Conservation (phyloP, 2,797 vertebrate species). For the Anguilla megastoma region DNA sequence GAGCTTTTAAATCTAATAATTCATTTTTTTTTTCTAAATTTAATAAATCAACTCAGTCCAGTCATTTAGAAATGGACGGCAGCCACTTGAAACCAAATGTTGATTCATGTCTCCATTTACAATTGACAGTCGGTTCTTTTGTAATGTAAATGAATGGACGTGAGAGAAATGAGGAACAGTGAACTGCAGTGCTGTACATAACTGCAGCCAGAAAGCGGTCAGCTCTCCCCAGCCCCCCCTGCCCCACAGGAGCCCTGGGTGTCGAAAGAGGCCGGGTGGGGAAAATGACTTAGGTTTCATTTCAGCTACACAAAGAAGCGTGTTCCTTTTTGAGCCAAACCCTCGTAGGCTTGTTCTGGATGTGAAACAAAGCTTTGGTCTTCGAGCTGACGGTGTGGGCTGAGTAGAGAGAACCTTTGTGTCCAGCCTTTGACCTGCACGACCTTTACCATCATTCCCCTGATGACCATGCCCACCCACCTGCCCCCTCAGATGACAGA, state of each 20-base stretch:
- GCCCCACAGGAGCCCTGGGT: neutral
- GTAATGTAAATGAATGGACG: neutral
- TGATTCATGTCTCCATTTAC: neutral
- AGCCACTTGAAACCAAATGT: slow-evolving; percentile 13
- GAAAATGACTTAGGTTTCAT: neutral
- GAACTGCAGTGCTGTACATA: neutral
- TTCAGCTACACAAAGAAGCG: too few species aligned
- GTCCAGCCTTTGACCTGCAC: neutral
- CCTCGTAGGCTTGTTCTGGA: neutral
- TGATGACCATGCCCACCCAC: neutral
- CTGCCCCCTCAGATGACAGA: neutral
- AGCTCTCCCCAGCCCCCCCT: neutral
- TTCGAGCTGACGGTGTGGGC: neutral
- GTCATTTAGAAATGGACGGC: neutral
- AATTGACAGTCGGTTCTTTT: neutral
- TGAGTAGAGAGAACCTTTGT: slow-evolving; percentile 19
- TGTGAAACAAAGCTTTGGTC: neutral
- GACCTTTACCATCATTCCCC: neutral
- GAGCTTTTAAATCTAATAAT: neutral
- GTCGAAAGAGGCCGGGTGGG: neutral
- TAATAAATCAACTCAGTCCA: neutral
- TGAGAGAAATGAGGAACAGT: neutral
- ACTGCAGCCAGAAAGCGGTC: neutral
- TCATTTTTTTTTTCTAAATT: neutral
- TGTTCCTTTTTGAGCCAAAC: neutral